Conservation (phyloP, 2,888 invertebrate genomes). For the Orthosia incerta region DNA sequence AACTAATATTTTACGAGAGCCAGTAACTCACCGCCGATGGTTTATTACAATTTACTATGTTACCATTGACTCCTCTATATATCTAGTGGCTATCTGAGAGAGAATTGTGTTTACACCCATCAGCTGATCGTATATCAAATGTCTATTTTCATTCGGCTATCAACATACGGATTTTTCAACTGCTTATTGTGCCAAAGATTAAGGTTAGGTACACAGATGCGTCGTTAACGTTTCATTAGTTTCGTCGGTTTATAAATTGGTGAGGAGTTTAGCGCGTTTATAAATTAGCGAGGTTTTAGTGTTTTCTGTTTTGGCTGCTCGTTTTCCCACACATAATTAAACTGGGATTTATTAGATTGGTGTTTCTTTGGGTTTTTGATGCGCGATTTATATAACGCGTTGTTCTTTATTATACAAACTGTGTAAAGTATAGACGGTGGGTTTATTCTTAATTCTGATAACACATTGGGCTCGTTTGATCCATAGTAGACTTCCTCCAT, state of each 20-base stretch:
- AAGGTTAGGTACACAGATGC: constrained; percentile 48
- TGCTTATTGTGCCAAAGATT: constrained; percentile 66
- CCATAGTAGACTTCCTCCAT: no score
- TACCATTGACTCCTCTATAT: constrained; percentile 82
- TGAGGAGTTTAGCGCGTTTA: constrained; percentile 31
- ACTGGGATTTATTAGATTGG: constrained; percentile 44
- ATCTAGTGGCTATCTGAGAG: constrained; percentile 75
- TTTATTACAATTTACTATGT: constrained; percentile 84
- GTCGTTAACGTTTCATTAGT: constrained; percentile 42
- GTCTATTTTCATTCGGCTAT: constrained; percentile 81
- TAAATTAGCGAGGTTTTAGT: constrained; percentile 47
- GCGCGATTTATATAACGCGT: constrained; percentile 4
- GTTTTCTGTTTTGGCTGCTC: constrained; percentile 47
- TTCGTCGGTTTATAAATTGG: constrained; percentile 46
- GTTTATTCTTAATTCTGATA: background rate
- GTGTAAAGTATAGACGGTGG: background rate
- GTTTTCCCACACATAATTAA: constrained; percentile 59
- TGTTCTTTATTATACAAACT: constrained; percentile 26
- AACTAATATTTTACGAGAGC: constrained; percentile 73
- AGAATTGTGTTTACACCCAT: constrained; percentile 80
- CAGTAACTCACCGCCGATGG: constrained; percentile 73
- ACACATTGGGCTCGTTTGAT: no score
- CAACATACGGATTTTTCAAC: constrained; percentile 78
- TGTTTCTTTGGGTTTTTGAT: constrained; percentile 33
- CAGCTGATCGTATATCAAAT: constrained; percentile 76